Percentiles rank a stretch among this genome's conserved stretches.
These are phyloP conservation scores for Cinclus mexicanus DNA, from an alignment of 2,113 vertebrate genomes.

Conservation along the genomic window DNA sequence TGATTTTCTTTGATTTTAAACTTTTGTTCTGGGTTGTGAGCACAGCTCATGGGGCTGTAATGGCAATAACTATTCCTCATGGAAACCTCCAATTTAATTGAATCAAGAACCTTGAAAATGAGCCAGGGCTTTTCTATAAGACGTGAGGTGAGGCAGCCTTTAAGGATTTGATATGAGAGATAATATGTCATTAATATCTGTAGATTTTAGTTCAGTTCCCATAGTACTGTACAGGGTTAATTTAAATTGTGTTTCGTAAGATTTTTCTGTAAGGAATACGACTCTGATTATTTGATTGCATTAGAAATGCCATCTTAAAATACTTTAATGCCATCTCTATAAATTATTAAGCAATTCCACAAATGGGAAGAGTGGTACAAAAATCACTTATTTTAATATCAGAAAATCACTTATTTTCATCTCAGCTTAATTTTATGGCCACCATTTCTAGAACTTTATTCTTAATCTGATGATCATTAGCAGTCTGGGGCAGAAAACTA, in stretches of 20 bases:
- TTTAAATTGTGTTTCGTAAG: neutral
- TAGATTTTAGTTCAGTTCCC: neutral
- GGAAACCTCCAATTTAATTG: slow-evolving; percentile 39
- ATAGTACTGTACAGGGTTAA: slow-evolving; percentile 16
- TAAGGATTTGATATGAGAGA: neutral
- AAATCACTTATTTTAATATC: neutral
- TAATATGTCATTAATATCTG: neutral
- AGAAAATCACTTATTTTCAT: neutral
- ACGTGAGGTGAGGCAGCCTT: neutral
- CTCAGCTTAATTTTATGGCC: neutral
- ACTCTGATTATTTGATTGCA: neutral
- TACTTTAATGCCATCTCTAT: neutral
- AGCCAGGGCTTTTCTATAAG: slow-evolving; percentile 2
- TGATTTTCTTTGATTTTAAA: slow-evolving; percentile 44
- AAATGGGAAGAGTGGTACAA: neutral
- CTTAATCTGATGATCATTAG: neutral
- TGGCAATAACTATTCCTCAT: slow-evolving; percentile 14
- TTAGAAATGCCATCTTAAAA: neutral
- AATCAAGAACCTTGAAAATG: slow-evolving; percentile 41
- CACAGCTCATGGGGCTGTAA: neutral
- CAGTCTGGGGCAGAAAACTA: neutral
- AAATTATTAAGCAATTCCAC: neutral
- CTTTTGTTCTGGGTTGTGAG: slow-evolving; percentile 18
- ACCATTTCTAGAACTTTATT: neutral
- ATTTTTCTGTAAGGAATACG: neutral